Evolutionary conservation across 2,113 vertebrate species (phyloP).

Genomic region (Ardeotis arabs): DNA sequence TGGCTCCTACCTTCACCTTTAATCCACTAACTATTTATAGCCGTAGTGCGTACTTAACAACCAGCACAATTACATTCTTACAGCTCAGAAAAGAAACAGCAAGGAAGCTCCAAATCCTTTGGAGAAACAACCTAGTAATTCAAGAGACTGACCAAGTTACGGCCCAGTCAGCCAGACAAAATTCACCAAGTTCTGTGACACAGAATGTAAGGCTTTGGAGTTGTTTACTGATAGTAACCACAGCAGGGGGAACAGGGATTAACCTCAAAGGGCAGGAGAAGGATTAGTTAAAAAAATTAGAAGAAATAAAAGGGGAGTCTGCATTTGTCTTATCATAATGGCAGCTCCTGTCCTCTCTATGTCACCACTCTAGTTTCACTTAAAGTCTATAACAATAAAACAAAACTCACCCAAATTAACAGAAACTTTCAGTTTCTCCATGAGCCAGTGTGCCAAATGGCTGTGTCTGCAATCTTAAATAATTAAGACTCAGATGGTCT

Average conservation of each 20-base stretch:
- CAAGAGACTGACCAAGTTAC: background rate
- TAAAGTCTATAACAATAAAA: background rate
- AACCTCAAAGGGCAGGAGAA: background rate
- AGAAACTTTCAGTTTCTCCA: background rate
- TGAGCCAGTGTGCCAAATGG: background rate
- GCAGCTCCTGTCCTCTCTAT: background rate
- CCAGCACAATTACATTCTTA: background rate
- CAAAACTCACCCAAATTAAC: background rate
- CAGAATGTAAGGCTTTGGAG: background rate
- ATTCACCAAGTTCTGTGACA: background rate
- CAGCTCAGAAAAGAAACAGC: background rate
- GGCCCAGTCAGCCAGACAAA: background rate
- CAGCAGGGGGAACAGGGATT: background rate
- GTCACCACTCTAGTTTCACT: background rate
- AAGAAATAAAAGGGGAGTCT: background rate
- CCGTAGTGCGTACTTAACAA: background rate
- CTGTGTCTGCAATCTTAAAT: background rate
- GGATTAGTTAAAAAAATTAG: background rate
- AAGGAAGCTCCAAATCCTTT: background rate
- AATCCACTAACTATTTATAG: slow-evolving; percentile 16
- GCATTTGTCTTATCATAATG: background rate
- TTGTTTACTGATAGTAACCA: background rate
- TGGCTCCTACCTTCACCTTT: background rate
- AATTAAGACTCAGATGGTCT: background rate
- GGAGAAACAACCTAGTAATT: background rate